Evolutionary conservation across 2,797 vertebrate species (phyloP), one percentile per base, ranked within the genome.

Genomic region (Pangasius mekongensis): DNA sequence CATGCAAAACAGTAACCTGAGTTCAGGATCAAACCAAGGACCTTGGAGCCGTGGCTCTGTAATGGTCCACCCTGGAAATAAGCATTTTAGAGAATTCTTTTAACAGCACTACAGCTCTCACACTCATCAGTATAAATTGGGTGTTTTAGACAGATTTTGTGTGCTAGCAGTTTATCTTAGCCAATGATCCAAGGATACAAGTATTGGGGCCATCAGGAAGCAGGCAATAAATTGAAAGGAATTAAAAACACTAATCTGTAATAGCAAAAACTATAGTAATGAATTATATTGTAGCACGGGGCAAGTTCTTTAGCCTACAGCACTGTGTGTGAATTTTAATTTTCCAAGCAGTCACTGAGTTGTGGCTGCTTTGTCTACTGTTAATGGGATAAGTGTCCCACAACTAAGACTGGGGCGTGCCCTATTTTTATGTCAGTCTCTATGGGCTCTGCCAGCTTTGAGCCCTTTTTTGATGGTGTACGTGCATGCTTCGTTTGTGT

Each of bases 351-450:
- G 20, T 33, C 54, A 43, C 56, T 82, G 78, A 36, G 62, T 5
- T 47, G 24, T n/a, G 27, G 81, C 39, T 64, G 43, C 8, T 83
- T 83, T 83, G 24, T 83, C 36, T 49, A 33, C 39, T 0, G 14
- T 83, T 83, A 83, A 83, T 83, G 22, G 36, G 24, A 64, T 30
- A 62, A 66, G 62, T 30, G 62, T 67, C 62, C 82, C 62, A 66
- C 8, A 67, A 66, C 82, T 10, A 66, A 83, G 43, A 18, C 18
- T 49, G 43, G 1, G 3, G 16, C 30, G 20, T n/a, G n/a, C 56
- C 22, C 2, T 64, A 47, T 49, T 49, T 66, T 16, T 66, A 67
- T 10, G 1, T 49, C 36, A 30, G 27, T 66, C 43, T 83, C 43
- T 30, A 7, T 66, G 43, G 82, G 27, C 43, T 49, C 0, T 47